These are phyloP conservation scores for Pyralis farinalis DNA, from an alignment of 2,888 invertebrate genomes.

Conservation along the genomic window DNA sequence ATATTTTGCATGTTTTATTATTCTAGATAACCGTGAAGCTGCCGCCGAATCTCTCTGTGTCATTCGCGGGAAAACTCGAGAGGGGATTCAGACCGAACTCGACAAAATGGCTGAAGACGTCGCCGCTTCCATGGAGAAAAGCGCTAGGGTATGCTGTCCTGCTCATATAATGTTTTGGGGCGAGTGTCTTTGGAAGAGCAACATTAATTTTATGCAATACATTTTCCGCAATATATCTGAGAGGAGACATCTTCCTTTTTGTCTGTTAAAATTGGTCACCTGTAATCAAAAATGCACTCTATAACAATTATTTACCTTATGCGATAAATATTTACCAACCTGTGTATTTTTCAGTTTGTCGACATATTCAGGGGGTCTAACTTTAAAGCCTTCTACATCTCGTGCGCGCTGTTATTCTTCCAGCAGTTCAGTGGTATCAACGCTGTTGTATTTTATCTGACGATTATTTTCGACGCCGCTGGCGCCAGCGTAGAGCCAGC, in stretches of 20 bases:
- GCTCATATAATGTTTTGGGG: too few relatives aligned
- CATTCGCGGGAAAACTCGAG: conserved; percentile 82
- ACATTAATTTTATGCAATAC: too few relatives aligned
- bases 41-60: conserved; percentile 84
- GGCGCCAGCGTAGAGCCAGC: conserved; percentile 82
- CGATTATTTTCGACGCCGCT: conserved; percentile 85
- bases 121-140: conserved; percentile 52
- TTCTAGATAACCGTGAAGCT: conserved; percentile 66
- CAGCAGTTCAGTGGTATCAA: conserved; percentile 93
- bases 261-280: too few relatives aligned
- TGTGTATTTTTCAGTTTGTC: conserved; percentile 39
- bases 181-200: too few relatives aligned
- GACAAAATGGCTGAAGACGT: conserved; percentile 80
- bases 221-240: too few relatives aligned
- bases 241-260: too few relatives aligned
- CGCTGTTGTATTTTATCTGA: conserved; percentile 89
- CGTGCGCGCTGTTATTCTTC: conserved; percentile 87
- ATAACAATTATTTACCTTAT: too few relatives aligned
- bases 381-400: conserved; percentile 88
- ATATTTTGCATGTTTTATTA: too few relatives aligned
- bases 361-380: conserved; percentile 85
- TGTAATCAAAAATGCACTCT: too few relatives aligned
- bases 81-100: conserved; percentile 84
- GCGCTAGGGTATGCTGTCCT: conserved; percentile 64
- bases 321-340: too few relatives aligned